These are phyloP conservation scores for Myiothlypis coronata DNA, from an alignment of 2,797 vertebrate species.

Conservation along the genomic window DNA sequence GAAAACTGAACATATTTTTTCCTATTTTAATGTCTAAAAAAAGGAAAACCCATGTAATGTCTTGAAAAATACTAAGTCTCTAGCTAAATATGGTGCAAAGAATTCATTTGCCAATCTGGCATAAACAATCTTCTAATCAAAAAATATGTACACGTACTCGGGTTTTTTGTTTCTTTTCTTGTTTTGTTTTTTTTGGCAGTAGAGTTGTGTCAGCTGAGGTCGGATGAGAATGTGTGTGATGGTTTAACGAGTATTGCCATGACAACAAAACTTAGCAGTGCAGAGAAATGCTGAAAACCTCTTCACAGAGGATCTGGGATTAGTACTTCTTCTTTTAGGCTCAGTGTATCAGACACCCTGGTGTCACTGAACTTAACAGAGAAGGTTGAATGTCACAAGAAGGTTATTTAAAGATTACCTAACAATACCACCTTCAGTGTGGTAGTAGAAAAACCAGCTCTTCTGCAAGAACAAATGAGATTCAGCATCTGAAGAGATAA, in stretches of 20 bases:
- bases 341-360: neutral
- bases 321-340: neutral
- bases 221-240: neutral
- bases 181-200: neutral
- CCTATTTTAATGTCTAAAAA: neutral
- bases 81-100: neutral
- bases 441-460: neutral
- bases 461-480: neutral
- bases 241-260: neutral
- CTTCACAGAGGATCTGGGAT: neutral
- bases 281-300: neutral
- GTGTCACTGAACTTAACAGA: neutral
- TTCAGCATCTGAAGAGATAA: neutral
- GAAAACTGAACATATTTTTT: neutral
- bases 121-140: neutral
- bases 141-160: neutral
- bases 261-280: neutral
- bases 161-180: rapidly evolving
- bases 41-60: neutral
- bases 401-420: neutral
- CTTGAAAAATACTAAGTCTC: neutral
- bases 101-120: neutral
- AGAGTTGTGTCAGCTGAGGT: neutral
- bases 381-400: neutral
- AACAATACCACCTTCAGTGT: neutral